These are phyloP conservation scores for Muscidifurax raptorellus DNA, from an alignment of 1,140 invertebrate genomes.

Conservation along the genomic window DNA sequence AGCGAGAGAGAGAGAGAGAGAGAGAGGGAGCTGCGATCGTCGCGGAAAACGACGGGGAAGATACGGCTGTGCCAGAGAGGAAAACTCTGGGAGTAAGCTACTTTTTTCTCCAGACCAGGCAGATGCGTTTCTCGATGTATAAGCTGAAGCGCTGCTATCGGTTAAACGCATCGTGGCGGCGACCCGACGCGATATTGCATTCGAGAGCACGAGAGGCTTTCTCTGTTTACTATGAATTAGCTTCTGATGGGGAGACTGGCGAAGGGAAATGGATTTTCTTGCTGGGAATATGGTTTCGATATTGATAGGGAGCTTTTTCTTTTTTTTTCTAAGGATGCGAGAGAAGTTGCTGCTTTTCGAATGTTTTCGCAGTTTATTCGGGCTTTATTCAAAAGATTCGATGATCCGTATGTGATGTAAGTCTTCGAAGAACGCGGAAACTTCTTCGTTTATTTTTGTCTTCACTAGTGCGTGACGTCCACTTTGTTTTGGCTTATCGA, in stretches of 20 bases:
- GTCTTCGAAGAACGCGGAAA: too few relatives aligned
- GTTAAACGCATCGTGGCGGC: background rate
- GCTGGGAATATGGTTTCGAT: background rate
- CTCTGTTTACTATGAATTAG: slow-evolving; percentile 43
- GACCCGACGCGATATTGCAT: background rate
- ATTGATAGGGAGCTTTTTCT: background rate
- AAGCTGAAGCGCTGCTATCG: slow-evolving; percentile 9
- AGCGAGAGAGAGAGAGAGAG: background rate
- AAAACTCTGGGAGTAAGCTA: slow-evolving; percentile 11
- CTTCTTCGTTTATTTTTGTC: too few relatives aligned
- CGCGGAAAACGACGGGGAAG: background rate
- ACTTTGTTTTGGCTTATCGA: too few relatives aligned
- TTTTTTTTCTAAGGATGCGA: too few relatives aligned
- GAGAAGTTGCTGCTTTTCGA: too few relatives aligned
- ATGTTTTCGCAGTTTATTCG: too few relatives aligned
- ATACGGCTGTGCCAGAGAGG: background rate
- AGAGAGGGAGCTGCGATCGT: background rate
- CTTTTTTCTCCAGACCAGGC: slow-evolving; percentile 6
- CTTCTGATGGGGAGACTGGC: background rate
- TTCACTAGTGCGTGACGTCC: too few relatives aligned
- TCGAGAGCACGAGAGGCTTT: background rate
- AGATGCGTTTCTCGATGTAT: slow-evolving; percentile 1
- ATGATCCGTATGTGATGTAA: too few relatives aligned
- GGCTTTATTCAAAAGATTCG: too few relatives aligned
- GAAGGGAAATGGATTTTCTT: slow-evolving; percentile 1